Base-by-base conservation (phyloP, 2,113 vertebrate species). In the Shinisaurus crocodilurus region DNA sequence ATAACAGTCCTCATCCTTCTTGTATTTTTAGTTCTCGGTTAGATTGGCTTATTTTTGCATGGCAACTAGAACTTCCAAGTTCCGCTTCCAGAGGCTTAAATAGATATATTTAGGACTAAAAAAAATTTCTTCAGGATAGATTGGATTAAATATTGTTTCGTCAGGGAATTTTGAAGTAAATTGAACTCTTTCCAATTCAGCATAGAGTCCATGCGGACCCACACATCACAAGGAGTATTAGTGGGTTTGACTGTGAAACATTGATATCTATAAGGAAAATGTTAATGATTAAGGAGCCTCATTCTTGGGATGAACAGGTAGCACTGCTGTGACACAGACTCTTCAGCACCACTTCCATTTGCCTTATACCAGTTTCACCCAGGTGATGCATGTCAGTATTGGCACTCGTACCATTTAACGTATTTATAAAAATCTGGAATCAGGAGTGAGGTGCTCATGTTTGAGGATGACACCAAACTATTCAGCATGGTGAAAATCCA, bases 1-100 rank as follows among this genome's bases (percentile, higher is more conserved):
- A 37, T 34, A 65, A 69, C 32, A 4, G 32, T 54, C 65, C 65
- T 40, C n/a, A 32, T 25, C 27, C 20, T 32, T 63, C 16, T 83
- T 82, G 48, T 37, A 34, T 75, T 91, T 89, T 48, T 90, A 63
- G 48, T 40, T 45, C 77, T 89, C 40, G 16, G 12, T 75, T 34
- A 8, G 48, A 83, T 60, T 74, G 18, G 27, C 9, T 48, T 63
- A 23, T 67, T 67, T 18, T 86, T 92, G 69, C 1, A 89, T 7
- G 57, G 37, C 76, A 88, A 25, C 60, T 27, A 88, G 57, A 45
- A 45, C 50, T 40, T 65, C 57, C 60, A 45, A 45, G 13, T 60
- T 87, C 79, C 63, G 18, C n/a, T 60, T 82, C n/a, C 32, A 63
- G 20, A 6, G 37, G 12, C 81, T 82, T 82, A n/a, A n/a, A 20